Evolutionary conservation across 2,797 vertebrate species (phyloP), one percentile per base, ranked within the genome.

Genomic region (Phoebastria nigripes): DNA sequence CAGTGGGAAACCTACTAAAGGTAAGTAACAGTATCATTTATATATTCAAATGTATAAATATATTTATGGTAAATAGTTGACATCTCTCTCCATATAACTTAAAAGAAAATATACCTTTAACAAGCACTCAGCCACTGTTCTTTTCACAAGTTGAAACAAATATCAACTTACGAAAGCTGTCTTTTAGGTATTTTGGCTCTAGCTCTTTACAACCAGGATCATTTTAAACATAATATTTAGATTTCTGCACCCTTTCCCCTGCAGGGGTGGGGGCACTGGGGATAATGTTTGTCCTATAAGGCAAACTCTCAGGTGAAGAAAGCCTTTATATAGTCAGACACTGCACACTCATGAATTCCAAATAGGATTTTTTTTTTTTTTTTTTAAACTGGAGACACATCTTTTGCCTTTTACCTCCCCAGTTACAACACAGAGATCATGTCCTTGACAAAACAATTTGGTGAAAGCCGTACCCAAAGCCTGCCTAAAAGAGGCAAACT

Each of bases 21-120:
- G 91, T 97, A 98, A 97, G 94, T 97, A 98, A 97, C 92, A 94
- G 97, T 97, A 98, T 97, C 98, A 97, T 98, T 98, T 98, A 98
- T 98, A 97, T 97, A 98, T 98, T 98, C 97, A 98, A 98, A 98
- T 98, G 96, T 93, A 97, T 96, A 98, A 97, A 96, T 96, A 94
- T 78, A 96, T 97, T 97, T 97, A 95, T 97, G 96, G 96, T 97
- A 97, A 97, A 97, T 95, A 96, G 82, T 93, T 98, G 97, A 97
- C 97, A 97, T 89, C 93, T 95, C 91, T 90, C 71, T 94, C 95
- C 85, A 41, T 91, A 95, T 82, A 92, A 96, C 96, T 97, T 97
- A 95, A 97, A 98, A 97, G 96, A 95, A 96, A 96, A 88, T 96
- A 96, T 95, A 92, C 85, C 80, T 96, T 95, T 97, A 97, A 94